Conservation (phyloP, 2,888 invertebrate species). For the Sycophila texana region DNA sequence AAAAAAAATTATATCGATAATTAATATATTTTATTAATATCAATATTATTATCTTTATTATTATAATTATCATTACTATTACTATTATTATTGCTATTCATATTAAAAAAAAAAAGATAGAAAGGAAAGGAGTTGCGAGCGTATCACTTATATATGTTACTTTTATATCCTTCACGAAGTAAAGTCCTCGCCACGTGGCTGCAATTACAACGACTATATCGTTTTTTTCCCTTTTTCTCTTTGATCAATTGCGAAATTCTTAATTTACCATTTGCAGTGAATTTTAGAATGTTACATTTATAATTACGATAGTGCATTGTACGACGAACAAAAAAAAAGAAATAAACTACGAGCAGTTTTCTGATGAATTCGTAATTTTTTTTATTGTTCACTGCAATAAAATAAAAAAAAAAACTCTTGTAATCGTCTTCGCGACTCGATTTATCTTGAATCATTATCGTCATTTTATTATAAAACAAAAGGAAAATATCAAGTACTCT, state of each 20-base stretch:
- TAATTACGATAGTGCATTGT: constrained; percentile 57
- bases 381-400: constrained; percentile 34
- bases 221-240: constrained; percentile 65
- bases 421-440: constrained; percentile 54
- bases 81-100: no score
- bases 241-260: constrained; percentile 42
- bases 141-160: constrained; percentile 63
- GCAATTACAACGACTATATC: constrained; percentile 33
- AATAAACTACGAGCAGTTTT: constrained; percentile 1
- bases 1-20: constrained; percentile 49
- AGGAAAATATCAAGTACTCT: constrained; percentile 26
- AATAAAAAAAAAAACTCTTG: constrained; percentile 30
- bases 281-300: constrained; percentile 60
- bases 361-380: constrained; percentile 36
- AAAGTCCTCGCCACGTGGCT: constrained; percentile 59
- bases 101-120: constrained; percentile 18
- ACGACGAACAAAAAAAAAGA: constrained; percentile 43
- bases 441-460: constrained; percentile 35
- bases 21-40: constrained; percentile 32
- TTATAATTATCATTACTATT: no score
- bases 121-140: constrained; percentile 44
- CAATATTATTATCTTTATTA: no score
- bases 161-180: constrained; percentile 58
- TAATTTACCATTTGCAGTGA: constrained; percentile 60
- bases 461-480: constrained; percentile 36